Conservation (phyloP, 92 coral and sea anemone genomes). For the Actinernus sp. region DNA sequence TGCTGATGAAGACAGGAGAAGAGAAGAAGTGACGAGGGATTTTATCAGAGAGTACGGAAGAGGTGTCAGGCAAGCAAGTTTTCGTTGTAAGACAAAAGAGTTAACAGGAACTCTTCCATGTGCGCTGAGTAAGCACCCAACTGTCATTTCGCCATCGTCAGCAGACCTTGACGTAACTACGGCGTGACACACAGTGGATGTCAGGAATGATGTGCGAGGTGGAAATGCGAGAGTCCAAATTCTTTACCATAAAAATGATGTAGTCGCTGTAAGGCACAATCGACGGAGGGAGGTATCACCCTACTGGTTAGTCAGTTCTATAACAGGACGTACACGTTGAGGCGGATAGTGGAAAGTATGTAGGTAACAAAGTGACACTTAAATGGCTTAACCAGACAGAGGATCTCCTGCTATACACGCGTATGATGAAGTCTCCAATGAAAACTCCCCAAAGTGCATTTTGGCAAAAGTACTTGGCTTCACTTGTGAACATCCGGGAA, state of each 20-base stretch:
- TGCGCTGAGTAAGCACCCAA: too few species aligned
- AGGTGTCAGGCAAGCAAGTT: too few species aligned
- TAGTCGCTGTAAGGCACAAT: slow-evolving; percentile 47
- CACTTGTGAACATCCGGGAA: background rate
- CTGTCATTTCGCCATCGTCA: too few species aligned
- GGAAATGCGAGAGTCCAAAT: slow-evolving; percentile 4
- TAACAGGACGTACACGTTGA: slow-evolving; percentile 9
- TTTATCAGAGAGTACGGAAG: too few species aligned
- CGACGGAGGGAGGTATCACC: slow-evolving; percentile 45
- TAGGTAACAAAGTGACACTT: slow-evolving; percentile 3
- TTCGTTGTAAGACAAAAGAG: too few species aligned
- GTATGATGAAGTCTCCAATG: background rate
- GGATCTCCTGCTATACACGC: background rate
- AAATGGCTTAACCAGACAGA: slow-evolving; percentile 10
- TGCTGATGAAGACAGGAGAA: too few species aligned
- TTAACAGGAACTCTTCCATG: too few species aligned
- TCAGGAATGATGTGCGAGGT: too few species aligned
- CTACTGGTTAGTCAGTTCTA: too few species aligned
- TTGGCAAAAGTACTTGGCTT: slow-evolving; percentile 5
- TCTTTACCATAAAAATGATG: slow-evolving; percentile 11
- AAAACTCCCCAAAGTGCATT: slow-evolving; percentile 18
- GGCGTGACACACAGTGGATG: too few species aligned
- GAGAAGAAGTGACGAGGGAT: too few species aligned
- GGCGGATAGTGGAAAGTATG: background rate
- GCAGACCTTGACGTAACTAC: too few species aligned